Conservation (phyloP, 2,888 invertebrate species). For the Dichetophora obliterata region DNA sequence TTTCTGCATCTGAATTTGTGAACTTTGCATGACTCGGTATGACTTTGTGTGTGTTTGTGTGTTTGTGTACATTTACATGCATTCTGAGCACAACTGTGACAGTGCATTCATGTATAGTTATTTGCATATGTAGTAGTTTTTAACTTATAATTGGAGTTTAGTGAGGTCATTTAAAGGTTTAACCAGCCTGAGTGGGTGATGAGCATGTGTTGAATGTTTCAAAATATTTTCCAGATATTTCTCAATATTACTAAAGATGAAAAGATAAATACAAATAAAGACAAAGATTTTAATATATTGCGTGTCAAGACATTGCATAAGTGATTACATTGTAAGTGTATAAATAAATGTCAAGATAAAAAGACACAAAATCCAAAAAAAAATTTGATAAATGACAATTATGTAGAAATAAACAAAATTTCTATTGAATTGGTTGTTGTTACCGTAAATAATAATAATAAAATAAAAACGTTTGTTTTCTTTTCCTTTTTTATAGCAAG, state of each 20-base stretch:
- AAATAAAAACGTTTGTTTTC: background rate
- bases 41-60: background rate
- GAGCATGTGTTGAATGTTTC: too few relatives aligned
- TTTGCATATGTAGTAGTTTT: conserved; percentile 11
- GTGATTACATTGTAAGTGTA: background rate
- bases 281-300: background rate
- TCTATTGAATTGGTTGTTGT: background rate
- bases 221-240: background rate
- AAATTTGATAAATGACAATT: background rate
- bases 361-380: background rate
- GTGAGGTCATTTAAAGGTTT: conserved; percentile 29
- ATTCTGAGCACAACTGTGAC: background rate
- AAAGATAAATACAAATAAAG: background rate
- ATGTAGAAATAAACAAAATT: background rate
- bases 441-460: background rate
- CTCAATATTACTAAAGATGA: background rate
- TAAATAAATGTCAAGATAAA: background rate
- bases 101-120: background rate
- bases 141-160: conserved; percentile 39
- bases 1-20: conserved; percentile 17
- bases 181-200: background rate
- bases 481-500: too few relatives aligned
- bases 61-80: conserved; percentile 13
- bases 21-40: conserved; percentile 4
- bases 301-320: background rate